phyloP scores from a whole-genome alignment of 2,797 vertebrate genomes.

The Denticeps clupeoides region DNA sequence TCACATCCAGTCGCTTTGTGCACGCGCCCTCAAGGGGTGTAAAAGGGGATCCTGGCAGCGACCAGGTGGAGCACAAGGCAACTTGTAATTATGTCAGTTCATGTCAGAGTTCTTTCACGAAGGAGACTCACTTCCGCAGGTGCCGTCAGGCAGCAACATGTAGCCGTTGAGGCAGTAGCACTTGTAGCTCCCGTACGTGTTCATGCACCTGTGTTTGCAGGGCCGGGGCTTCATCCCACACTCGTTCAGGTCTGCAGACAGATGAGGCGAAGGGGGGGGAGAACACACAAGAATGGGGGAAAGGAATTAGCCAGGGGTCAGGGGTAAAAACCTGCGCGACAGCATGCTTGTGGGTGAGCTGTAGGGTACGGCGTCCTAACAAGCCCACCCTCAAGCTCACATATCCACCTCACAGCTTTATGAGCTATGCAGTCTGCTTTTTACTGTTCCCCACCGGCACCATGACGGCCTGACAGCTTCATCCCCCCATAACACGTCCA shows the following conservation, averaged over 20 bases:
- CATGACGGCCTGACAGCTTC: no score
- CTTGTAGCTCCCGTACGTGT: slow-evolving; percentile 91
- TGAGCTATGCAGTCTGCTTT: no score
- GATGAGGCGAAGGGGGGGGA: neutral
- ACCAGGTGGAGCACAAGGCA: no score
- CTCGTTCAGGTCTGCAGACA: slow-evolving; percentile 81
- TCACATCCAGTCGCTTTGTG: no score
- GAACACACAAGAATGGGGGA: neutral
- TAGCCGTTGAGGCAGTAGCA: slow-evolving; percentile 91
- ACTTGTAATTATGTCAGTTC: no score
- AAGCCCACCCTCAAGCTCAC: slow-evolving; percentile 14
- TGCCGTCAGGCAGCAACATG: slow-evolving; percentile 86
- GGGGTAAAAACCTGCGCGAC: slow-evolving; percentile 10
- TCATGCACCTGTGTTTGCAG: slow-evolving; percentile 94
- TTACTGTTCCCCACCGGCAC: no score
- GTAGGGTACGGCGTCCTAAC: slow-evolving; percentile 6
- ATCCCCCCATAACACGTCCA: no score
- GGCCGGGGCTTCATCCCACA: slow-evolving; percentile 89
- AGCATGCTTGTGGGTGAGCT: neutral
- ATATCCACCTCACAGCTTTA: no score
- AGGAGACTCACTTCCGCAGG: slow-evolving; percentile 86
- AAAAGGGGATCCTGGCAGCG: no score
- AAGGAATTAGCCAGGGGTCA: slow-evolving; percentile 15
- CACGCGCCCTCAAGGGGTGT: no score
- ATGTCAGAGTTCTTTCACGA: no score